phyloP scores from a whole-genome alignment of 2,113 vertebrate species.

The Excalfactoria chinensis region DNA sequence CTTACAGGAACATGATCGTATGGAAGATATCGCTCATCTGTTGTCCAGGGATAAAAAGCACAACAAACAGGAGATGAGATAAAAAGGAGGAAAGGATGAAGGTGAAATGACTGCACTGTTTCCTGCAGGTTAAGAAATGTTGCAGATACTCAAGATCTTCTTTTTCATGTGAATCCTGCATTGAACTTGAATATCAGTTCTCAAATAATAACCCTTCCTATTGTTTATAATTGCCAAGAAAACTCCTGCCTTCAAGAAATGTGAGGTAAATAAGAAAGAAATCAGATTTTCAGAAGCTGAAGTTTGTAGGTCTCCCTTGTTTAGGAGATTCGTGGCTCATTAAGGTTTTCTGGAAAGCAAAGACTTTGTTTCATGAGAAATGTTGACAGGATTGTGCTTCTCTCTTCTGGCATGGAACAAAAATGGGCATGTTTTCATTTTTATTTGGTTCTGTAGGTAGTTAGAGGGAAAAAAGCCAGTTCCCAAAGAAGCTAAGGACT shows the following conservation, averaged over 20 bases:
- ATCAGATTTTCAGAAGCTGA: background rate
- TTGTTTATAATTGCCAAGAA: background rate
- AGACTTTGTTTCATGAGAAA: background rate
- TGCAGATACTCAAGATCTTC: background rate
- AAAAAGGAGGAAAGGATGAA: background rate
- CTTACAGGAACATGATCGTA: rapidly evolving
- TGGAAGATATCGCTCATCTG: background rate
- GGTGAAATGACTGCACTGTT: background rate
- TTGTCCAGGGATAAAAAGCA: background rate
- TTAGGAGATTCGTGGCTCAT: background rate
- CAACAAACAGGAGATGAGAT: background rate
- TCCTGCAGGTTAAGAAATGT: background rate
- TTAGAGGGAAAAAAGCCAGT: background rate
- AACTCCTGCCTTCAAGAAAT: background rate
- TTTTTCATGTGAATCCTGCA: background rate
- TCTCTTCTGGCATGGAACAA: background rate
- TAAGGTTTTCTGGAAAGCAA: constrained; percentile 5
- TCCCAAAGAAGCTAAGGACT: background rate
- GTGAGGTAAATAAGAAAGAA: background rate
- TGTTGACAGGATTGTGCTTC: background rate
- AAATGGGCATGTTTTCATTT: background rate
- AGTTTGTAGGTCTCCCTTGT: background rate
- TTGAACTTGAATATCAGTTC: background rate
- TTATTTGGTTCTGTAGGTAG: background rate
- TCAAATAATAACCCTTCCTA: background rate